Evolutionary conservation across 2,113 vertebrate species (phyloP).

Genomic region (Ciconia maguari): DNA sequence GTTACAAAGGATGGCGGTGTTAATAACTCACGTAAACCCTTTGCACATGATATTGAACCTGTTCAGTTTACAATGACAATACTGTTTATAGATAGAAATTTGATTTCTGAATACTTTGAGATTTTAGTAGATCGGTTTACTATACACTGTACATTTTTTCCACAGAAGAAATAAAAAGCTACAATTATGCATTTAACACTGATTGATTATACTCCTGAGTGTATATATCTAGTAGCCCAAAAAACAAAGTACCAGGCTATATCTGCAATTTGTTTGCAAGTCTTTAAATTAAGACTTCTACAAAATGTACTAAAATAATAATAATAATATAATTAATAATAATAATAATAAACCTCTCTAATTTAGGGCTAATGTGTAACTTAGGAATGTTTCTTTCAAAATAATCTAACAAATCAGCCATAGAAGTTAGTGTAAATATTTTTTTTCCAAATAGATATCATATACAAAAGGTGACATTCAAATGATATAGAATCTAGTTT

Average conservation of each 20-base stretch:
- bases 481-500: conserved; percentile 89
- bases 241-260: conserved; percentile 36
- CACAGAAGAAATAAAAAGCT: conserved; percentile 58
- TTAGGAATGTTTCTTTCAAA: conserved; percentile 79
- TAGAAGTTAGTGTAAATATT: conserved; percentile 89
- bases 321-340: conserved; percentile 29
- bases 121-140: conserved; percentile 72
- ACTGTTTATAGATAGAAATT: conserved; percentile 75
- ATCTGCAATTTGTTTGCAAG: conserved; percentile 55
- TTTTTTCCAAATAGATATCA: conserved; percentile 81
- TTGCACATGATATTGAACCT: conserved; percentile 77
- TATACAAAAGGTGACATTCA: conserved; percentile 82
- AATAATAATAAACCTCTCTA: conserved; percentile 28
- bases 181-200: conserved; percentile 62
- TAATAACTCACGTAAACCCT: conserved; percentile 69
- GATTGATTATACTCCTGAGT: conserved; percentile 66
- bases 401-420: conserved; percentile 78
- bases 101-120: conserved; percentile 74
- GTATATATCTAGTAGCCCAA: conserved; percentile 66
- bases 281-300: conserved; percentile 65
- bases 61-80: conserved; percentile 78
- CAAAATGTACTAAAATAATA: conserved; percentile 62
- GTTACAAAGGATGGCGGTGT: conserved; percentile 45
- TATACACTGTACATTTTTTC: conserved; percentile 74
- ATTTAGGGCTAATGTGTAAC: conserved; percentile 73